phyloP scores from a whole-genome alignment of 2,113 vertebrate species.

The Chloebia gouldiae region DNA sequence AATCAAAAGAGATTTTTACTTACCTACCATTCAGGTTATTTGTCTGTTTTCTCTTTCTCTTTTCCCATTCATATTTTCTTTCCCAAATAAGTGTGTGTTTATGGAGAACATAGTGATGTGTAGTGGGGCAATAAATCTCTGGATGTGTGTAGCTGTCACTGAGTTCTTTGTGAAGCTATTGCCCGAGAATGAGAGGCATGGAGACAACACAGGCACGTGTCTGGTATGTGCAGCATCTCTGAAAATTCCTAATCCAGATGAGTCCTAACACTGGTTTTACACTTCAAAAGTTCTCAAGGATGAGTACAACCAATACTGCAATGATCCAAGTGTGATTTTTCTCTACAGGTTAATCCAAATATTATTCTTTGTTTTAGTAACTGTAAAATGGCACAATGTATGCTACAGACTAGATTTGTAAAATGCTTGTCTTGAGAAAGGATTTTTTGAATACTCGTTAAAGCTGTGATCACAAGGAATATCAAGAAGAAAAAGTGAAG shows the following conservation, averaged over 20 bases:
- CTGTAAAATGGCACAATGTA: background rate
- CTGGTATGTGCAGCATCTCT: background rate
- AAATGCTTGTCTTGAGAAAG: background rate
- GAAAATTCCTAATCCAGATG: background rate
- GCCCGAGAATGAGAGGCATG: background rate
- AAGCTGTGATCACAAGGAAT: background rate
- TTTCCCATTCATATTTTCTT: background rate
- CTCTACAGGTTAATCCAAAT: background rate
- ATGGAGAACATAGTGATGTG: background rate
- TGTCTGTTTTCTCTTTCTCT: background rate
- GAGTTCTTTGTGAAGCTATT: background rate
- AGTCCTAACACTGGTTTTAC: background rate
- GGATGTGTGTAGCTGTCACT: background rate
- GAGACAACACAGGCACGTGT: background rate
- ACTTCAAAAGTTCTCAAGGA: background rate
- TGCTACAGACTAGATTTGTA: background rate
- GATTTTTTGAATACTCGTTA: background rate
- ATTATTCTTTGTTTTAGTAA: background rate
- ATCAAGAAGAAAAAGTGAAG: background rate
- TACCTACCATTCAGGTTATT: background rate
- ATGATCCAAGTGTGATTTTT: background rate
- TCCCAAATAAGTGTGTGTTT: background rate
- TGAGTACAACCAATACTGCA: background rate
- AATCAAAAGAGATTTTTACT: background rate
- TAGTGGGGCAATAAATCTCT: background rate